Base-by-base conservation (phyloP, 2,797 vertebrate species). In the Pogonophryne albipinna region DNA sequence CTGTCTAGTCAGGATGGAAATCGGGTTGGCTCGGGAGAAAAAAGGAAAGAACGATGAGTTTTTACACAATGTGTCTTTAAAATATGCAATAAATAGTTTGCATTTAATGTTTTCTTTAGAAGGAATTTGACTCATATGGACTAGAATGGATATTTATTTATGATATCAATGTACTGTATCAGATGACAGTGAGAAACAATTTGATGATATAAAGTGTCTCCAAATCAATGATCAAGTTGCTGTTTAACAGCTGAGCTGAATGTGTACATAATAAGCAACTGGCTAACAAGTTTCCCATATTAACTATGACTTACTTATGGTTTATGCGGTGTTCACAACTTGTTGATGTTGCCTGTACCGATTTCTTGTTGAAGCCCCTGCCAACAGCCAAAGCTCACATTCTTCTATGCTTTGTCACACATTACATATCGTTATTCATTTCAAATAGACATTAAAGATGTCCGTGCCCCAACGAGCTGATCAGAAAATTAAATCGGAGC, bases 401-500 rank as follows among this genome's bases (percentile, higher is more conserved):
- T n/a, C 10, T 10, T 9, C 55, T 16, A 7, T n/a, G 31, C 51
- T 57, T 38, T 4, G 16, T 57, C 56, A 56, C 27, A 31, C 52
- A 55, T 11, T 50, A 31, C 16, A 38, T 16, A 57, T 58, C 56
- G 13, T 16, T 3, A 38, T 41, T 58, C 0, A 19, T 58, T 58
- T 59, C n/a, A 23, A 16, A 61, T 23, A 19, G 9, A 62, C 27
- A 23, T 16, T 19, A 5, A 20, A 44, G 17, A 51, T 9, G 13
- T 38, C 34, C 13, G 42, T 12, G 11, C 7, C 3, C 12, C 0
- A 11, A 13, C 41, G 34, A 47, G 23, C 56, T 4, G 27, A 42
- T 46, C 57, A 15, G 56, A 42, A 45, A 53, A 66, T 66, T 15
- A 62, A 72, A 47, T 52, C 59, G 31, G 46, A 65, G 38, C 14